phyloP scores from a whole-genome alignment of 2,113 vertebrate species.

The Apodemus sylvaticus region DNA sequence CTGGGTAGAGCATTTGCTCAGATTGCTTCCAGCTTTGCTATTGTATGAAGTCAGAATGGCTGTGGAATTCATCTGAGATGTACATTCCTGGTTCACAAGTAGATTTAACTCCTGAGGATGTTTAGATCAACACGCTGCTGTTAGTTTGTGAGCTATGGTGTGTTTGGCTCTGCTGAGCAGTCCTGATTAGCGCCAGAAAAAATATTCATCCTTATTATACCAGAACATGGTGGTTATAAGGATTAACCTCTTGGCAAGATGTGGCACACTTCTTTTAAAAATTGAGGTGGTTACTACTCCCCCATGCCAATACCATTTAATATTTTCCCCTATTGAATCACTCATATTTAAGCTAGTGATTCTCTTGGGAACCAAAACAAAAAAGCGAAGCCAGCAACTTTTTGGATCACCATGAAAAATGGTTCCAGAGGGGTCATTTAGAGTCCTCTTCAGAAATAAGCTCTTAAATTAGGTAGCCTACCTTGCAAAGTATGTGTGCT shows the following conservation, averaged over 20 bases:
- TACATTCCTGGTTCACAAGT: neutral
- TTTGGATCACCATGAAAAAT: constrained; percentile 39
- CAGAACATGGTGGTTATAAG: constrained; percentile 50
- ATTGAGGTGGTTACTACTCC: constrained; percentile 1
- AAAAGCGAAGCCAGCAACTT: constrained; percentile 44
- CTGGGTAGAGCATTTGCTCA: neutral
- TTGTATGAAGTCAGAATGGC: neutral
- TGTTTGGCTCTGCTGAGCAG: constrained; percentile 17
- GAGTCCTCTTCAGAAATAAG: neutral
- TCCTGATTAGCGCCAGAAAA: constrained; percentile 64
- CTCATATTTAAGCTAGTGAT: constrained; percentile 54
- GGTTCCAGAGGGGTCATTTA: neutral
- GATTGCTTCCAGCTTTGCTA: neutral
- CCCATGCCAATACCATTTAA: constrained; percentile 56
- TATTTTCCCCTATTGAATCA: constrained; percentile 53
- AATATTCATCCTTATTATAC: constrained; percentile 55
- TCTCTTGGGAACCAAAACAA: constrained; percentile 10
- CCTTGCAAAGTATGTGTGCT: neutral
- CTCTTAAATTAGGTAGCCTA: constrained; percentile 6
- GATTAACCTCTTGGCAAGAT: constrained; percentile 60
- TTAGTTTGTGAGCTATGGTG: constrained; percentile 44
- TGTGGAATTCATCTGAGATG: constrained; percentile 5
- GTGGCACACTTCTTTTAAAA: constrained; percentile 53
- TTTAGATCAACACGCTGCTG: constrained; percentile 29
- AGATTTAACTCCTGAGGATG: constrained; percentile 7